These are phyloP conservation scores for Puma concolor DNA, from an alignment of 2,113 vertebrate species.

Conservation along the genomic window DNA sequence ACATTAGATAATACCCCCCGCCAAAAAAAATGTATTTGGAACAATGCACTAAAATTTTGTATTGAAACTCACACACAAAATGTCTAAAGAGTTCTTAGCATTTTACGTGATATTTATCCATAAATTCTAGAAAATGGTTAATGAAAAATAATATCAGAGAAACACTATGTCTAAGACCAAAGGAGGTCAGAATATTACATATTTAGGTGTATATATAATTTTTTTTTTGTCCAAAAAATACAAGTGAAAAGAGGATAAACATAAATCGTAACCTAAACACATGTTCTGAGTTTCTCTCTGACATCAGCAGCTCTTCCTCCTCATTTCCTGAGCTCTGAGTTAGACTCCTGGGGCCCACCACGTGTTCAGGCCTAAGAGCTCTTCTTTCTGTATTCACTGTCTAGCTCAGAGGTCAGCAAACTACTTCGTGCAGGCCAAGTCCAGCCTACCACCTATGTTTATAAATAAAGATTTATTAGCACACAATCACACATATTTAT, in stretches of 20 bases:
- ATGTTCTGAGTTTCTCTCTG: background rate
- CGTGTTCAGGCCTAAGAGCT: background rate
- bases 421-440: background rate
- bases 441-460: background rate
- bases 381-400: background rate
- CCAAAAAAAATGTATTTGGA: background rate
- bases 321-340: background rate
- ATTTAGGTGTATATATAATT: background rate
- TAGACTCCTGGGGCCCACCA: background rate
- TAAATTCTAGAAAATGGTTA: background rate
- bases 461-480: background rate
- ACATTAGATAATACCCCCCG: background rate
- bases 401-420: background rate
- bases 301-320: background rate
- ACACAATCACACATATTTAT: background rate
- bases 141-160: conserved; percentile 5
- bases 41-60: background rate
- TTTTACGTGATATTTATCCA: background rate
- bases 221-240: background rate
- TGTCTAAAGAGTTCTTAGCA: background rate
- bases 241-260: background rate
- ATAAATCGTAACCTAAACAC: background rate
- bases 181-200: background rate
- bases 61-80: background rate
- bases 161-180: background rate